These are phyloP conservation scores for Bombyx mandarina DNA, from an alignment of 1,140 invertebrate genomes.

Conservation along the genomic window DNA sequence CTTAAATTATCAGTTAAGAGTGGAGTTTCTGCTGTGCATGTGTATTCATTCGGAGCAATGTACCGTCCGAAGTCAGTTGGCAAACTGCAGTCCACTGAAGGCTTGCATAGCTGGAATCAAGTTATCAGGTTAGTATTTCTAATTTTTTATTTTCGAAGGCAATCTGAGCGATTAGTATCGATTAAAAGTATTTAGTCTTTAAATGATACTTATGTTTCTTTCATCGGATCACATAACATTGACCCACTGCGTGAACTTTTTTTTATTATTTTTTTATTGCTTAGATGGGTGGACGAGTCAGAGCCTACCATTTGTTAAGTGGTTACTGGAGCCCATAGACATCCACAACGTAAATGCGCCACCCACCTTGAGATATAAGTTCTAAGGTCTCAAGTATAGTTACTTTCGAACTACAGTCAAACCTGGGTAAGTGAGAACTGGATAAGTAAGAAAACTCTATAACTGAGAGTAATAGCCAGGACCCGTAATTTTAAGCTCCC, in stretches of 20 bases:
- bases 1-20: slow-evolving; percentile 40
- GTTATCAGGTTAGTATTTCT: background rate
- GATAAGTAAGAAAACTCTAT: too few species aligned
- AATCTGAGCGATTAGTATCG: too few species aligned
- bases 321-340: slow-evolving; percentile 1
- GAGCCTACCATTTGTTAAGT: background rate
- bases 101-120: slow-evolving; percentile 42
- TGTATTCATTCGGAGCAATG: slow-evolving; percentile 40
- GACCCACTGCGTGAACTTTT: background rate
- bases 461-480: too few species aligned
- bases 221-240: slow-evolving; percentile 1
- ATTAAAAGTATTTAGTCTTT: too few species aligned
- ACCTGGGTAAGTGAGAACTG: too few species aligned
- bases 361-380: too few species aligned
- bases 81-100: slow-evolving; percentile 41
- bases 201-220: too few species aligned
- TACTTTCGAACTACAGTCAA: too few species aligned
- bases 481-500: too few species aligned
- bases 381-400: too few species aligned
- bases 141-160: background rate
- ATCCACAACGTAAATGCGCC: background rate
- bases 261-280: slow-evolving; percentile 1
- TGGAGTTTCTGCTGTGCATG: slow-evolving; percentile 26
- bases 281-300: background rate
- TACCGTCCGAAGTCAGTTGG: slow-evolving; percentile 42